Percentiles rank a stretch among this genome's conserved stretches.
Conservation (phyloP, 1,140 invertebrate genomes). For the Halesus radiatus region DNA sequence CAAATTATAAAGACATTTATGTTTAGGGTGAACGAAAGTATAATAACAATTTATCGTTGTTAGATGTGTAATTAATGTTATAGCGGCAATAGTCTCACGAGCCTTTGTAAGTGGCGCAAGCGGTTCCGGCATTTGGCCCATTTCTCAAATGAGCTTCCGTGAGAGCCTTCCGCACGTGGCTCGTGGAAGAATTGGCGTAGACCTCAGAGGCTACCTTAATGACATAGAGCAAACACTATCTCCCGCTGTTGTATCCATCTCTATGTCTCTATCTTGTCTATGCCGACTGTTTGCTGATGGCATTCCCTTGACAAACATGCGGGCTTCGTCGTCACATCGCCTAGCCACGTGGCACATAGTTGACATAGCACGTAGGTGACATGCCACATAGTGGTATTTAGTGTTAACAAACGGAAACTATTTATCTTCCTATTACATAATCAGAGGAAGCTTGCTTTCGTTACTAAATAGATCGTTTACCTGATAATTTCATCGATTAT, state of each 20-base stretch:
- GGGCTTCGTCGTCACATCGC: neutral
- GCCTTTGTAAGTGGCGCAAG: neutral
- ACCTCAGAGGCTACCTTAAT: constrained; percentile 35
- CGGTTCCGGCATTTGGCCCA: neutral
- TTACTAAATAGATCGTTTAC: too few relatives aligned
- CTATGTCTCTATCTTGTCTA: neutral
- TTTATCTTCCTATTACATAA: too few relatives aligned
- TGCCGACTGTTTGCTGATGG: constrained; percentile 49
- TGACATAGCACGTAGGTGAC: neutral
- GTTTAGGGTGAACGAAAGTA: too few relatives aligned
- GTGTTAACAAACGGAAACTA: too few relatives aligned
- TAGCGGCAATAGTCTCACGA: too few relatives aligned
- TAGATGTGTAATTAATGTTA: too few relatives aligned
- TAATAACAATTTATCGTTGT: too few relatives aligned
- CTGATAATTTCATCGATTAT: too few relatives aligned
- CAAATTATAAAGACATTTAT: too few relatives aligned
- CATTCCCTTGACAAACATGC: constrained; percentile 47
- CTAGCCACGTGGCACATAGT: neutral
- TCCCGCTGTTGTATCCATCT: constrained; percentile 53
- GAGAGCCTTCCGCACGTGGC: neutral
- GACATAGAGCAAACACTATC: constrained; percentile 56
- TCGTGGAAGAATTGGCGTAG: neutral
- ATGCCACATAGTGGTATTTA: neutral
- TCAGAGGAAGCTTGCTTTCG: too few relatives aligned
- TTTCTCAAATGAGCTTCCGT: constrained; percentile 7